These are phyloP conservation scores for Anastrepha obliqua DNA, from an alignment of 1,140 invertebrate species.

Conservation along the genomic window DNA sequence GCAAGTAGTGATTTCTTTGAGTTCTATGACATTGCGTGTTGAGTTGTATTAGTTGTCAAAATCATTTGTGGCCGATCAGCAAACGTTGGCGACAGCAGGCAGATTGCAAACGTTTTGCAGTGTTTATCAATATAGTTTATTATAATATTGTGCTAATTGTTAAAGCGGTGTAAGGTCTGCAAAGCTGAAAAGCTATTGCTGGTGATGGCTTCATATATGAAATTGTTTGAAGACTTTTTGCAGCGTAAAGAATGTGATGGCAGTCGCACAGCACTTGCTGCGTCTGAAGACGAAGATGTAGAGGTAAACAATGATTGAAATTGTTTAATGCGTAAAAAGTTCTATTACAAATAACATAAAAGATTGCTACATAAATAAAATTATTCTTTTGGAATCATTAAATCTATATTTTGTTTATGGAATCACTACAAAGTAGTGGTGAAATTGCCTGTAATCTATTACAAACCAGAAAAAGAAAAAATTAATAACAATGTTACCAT, in stretches of 20 bases:
- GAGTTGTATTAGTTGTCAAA: conserved; percentile 38
- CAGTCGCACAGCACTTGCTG: not conserved
- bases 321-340: not conserved
- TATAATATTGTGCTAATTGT: not conserved
- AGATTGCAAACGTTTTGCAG: not conserved
- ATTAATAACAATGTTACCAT: not conserved
- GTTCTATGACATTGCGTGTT: not conserved
- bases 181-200: not conserved
- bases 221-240: conserved; percentile 43
- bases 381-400: not conserved
- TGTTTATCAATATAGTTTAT: not conserved
- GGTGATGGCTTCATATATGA: conserved; percentile 51
- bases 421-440: not conserved
- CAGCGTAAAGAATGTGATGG: conserved; percentile 37
- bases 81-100: not conserved
- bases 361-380: no score
- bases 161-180: not conserved
- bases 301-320: conserved; percentile 16
- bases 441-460: conserved; percentile 2
- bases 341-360: no score
- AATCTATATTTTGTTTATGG: conserved; percentile 5
- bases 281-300: conserved; percentile 5
- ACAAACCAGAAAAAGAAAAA: not conserved
- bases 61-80: not conserved
- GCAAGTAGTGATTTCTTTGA: not conserved